Conservation (phyloP, 2,797 vertebrate genomes). For the Sus cebifrons region DNA sequence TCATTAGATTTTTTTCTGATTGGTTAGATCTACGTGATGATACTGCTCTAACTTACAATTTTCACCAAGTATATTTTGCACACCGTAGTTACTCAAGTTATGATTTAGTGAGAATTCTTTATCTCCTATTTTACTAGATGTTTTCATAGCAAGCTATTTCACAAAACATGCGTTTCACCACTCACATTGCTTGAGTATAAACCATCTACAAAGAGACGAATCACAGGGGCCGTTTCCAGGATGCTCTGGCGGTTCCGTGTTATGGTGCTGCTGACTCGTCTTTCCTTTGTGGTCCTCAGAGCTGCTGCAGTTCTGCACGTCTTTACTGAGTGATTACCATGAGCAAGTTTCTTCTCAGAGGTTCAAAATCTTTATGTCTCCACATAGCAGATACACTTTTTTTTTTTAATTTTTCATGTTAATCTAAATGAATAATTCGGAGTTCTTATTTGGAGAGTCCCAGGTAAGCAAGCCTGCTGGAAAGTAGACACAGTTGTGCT, state of each 20-base stretch:
- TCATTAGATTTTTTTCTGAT: neutral
- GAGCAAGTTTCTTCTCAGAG: neutral
- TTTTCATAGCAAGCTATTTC: slow-evolving; percentile 31
- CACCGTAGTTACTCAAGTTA: neutral
- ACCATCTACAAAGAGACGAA: neutral
- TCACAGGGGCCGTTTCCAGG: neutral
- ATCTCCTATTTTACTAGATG: slow-evolving; percentile 9
- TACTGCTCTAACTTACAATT: neutral
- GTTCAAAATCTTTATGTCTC: slow-evolving; percentile 1
- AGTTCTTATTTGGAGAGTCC: neutral
- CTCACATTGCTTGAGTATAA: neutral
- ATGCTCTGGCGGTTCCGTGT: neutral
- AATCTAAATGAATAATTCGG: slow-evolving; percentile 38
- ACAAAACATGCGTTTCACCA: neutral
- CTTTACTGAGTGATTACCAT: slow-evolving; percentile 12
- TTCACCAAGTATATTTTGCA: neutral
- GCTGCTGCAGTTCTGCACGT: neutral
- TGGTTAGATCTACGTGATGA: slow-evolving; percentile 43
- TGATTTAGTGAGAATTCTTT: neutral
- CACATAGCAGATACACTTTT: neutral
- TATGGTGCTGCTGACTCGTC: neutral
- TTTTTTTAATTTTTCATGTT: neutral
- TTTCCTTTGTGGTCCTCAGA: neutral
- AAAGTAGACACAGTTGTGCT: neutral
- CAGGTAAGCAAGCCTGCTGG: neutral